These are phyloP conservation scores for Aplysia californica DNA, from an alignment of 1,140 invertebrate species.

Conservation along the genomic window DNA sequence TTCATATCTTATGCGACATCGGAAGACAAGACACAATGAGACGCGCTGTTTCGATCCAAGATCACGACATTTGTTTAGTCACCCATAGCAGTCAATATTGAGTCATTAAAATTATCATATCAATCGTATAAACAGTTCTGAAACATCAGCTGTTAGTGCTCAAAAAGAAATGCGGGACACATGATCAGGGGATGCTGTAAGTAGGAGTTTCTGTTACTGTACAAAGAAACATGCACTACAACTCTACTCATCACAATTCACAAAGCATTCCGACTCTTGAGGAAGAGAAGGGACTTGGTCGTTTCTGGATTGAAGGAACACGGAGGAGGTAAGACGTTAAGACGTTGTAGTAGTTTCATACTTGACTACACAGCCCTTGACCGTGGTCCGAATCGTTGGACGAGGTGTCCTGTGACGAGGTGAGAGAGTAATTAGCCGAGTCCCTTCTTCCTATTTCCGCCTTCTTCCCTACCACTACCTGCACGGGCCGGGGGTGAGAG, in stretches of 20 bases:
- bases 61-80: too few relatives aligned
- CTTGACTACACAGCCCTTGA: conserved; percentile 51
- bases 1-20: too few relatives aligned
- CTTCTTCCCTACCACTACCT: conserved; percentile 34
- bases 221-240: not conserved
- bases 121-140: too few relatives aligned
- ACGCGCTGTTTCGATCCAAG: too few relatives aligned
- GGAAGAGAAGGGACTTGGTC: not conserved
- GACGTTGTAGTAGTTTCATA: too few relatives aligned
- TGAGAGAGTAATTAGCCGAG: conserved; percentile 57
- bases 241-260: not conserved
- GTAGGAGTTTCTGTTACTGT: not conserved
- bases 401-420: conserved; percentile 54
- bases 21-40: too few relatives aligned
- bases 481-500: conserved; percentile 29
- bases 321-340: too few relatives aligned
- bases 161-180: too few relatives aligned
- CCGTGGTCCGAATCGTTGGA: conserved; percentile 56
- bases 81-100: too few relatives aligned
- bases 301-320: too few relatives aligned
- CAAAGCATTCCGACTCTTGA: not conserved
- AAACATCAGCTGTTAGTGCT: too few relatives aligned
- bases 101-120: too few relatives aligned
- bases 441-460: conserved; percentile 45
- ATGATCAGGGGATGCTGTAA: not conserved